A percentile compares a stretch with the other conserved stretches of the same genome.
These are phyloP conservation scores for Cephalopterus ornatus DNA, from an alignment of 2,113 vertebrate species.

Conservation along the genomic window DNA sequence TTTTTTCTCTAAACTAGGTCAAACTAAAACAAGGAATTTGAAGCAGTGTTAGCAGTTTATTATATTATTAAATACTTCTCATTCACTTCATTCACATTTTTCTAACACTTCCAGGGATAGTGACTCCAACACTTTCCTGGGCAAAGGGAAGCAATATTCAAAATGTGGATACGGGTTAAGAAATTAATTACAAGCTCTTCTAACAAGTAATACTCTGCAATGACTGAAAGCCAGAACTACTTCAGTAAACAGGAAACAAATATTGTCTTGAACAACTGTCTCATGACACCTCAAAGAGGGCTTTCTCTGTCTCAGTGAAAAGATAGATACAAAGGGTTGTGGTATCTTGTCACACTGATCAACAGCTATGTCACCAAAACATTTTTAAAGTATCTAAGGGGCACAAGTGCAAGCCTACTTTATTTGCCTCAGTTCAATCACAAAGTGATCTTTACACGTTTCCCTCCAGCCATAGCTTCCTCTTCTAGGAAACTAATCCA, in stretches of 20 bases:
- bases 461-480: not conserved
- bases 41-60: not conserved
- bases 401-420: not conserved
- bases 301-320: not conserved
- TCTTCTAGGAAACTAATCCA: not conserved
- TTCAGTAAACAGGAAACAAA: not conserved
- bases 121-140: not conserved
- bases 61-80: not conserved
- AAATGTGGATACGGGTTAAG: not conserved
- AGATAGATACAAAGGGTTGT: not conserved
- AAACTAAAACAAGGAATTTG: not conserved
- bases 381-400: not conserved
- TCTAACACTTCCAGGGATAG: not conserved
- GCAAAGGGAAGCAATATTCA: not conserved
- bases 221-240: not conserved
- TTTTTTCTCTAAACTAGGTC: not conserved
- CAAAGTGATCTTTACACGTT: not conserved
- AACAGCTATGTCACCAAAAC: not conserved
- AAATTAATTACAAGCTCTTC: not conserved
- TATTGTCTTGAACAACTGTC: not conserved
- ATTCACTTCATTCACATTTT: not conserved
- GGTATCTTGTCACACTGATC: not conserved
- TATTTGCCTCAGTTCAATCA: not conserved
- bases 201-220: not conserved
- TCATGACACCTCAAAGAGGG: not conserved